Conservation (phyloP, 92 coral and sea anemone genomes). For the Plumapathes pennacea region DNA sequence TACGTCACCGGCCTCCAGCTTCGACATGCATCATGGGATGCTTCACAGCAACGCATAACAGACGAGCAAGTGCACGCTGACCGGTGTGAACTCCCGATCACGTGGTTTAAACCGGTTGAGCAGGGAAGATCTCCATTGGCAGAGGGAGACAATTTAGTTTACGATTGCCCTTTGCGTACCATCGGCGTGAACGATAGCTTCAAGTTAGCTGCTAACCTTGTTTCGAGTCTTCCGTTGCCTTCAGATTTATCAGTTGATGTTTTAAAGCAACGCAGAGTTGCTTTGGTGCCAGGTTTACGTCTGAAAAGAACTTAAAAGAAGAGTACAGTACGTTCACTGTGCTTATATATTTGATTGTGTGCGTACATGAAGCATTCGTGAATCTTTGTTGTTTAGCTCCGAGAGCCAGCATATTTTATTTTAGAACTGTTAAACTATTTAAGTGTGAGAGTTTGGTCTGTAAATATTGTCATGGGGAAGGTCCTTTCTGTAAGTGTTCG, state of each 20-base stretch:
- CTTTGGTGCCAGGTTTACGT: constrained; percentile 2
- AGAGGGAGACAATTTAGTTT: constrained; percentile 13
- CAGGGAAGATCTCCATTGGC: constrained; percentile 20
- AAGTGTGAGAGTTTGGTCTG: no score
- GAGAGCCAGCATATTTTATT: no score
- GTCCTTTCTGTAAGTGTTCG: no score
- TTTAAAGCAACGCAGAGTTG: constrained; percentile 49
- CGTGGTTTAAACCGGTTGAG: constrained; percentile 51
- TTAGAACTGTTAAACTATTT: no score
- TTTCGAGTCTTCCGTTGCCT: constrained; percentile 46
- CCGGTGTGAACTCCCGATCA: constrained; percentile 53
- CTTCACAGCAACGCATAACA: constrained; percentile 36
- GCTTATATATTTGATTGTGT: no score
- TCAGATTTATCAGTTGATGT: constrained; percentile 35
- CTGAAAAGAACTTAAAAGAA: no score
- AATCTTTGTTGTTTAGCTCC: no score
- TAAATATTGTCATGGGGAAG: no score
- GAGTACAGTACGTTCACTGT: no score
- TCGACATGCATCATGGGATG: constrained; percentile 85
- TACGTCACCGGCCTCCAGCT: constrained; percentile 68
- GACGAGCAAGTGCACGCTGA: constrained; percentile 7
- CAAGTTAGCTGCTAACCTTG: constrained; percentile 9
- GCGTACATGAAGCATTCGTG: no score
- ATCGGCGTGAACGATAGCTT: constrained; percentile 11
- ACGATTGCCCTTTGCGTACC: constrained; percentile 60